These are phyloP conservation scores for Falcunculus frontatus DNA, from an alignment of 2,113 vertebrate species.

Conservation along the genomic window DNA sequence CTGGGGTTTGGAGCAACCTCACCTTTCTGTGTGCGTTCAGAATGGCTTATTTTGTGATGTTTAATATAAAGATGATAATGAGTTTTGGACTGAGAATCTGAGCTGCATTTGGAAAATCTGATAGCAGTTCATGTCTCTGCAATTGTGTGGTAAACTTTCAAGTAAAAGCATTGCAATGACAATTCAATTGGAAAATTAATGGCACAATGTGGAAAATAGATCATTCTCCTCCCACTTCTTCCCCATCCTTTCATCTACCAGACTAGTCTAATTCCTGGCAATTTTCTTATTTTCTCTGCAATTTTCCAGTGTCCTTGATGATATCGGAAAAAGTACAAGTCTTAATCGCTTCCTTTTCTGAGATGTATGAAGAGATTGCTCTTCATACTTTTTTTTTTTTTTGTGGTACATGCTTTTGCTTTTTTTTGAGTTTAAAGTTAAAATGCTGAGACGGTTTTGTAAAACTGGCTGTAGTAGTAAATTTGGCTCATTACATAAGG, in stretches of 20 bases:
- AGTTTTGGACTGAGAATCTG: neutral
- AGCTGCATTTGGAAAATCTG: neutral
- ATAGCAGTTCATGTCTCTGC: neutral
- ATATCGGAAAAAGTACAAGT: neutral
- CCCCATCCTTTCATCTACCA: constrained; percentile 6
- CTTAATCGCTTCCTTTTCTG: constrained; percentile 39
- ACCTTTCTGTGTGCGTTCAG: neutral
- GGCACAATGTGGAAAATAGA: neutral
- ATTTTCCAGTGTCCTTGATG: constrained; percentile 33
- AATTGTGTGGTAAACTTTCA: constrained; percentile 4
- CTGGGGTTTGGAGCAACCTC: neutral
- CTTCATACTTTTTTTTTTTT: neutral
- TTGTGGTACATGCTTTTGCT: neutral
- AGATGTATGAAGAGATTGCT: neutral
- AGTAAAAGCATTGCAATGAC: neutral
- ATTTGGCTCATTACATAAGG: neutral
- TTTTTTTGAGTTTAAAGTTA: neutral
- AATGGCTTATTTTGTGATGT: neutral
- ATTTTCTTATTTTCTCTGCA: constrained; percentile 37
- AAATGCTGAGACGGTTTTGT: neutral
- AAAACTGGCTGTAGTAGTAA: neutral
- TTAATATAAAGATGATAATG: neutral
- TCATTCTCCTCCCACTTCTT: constrained; percentile 23
- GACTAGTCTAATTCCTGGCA: constrained; percentile 35
- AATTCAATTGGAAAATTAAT: constrained; percentile 32